Evolutionary conservation across 2,888 invertebrate genomes (phyloP), one percentile per base, ranked within the genome.

Genomic region (Spatulosminthurus flaviceps): DNA sequence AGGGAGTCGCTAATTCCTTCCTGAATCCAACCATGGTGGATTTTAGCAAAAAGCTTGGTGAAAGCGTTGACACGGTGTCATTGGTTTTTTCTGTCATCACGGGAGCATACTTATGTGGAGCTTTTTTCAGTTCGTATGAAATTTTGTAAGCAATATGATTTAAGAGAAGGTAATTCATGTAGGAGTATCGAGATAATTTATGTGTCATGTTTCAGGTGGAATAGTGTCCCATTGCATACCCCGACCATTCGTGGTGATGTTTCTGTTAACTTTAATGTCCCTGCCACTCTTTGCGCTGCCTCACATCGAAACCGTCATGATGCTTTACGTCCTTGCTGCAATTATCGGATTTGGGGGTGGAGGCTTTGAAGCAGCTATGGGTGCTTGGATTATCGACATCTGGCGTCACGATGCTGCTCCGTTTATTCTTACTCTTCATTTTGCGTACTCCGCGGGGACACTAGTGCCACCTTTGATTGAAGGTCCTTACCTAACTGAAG

Each of bases 381-480:
- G 80, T 41, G 82, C 80, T 0, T 82, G 82, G 82, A 74, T 82
- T 2, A 82, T 82, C 60, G 81, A 82, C 70, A 80, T 82, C 21
- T 82, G 82, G 82, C 75, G 80, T 16, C 21, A 34, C 19, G 61
- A 79, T 19, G 69, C 80, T 0, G 80, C 78, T 0, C 82, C 81
- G 0, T 83, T 34, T 24, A 74, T 83, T 22, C 80, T 82, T 60
- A 77, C 74, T 19, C 80, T 81, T 24, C 81, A 83, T 73, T 81
- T 82, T 61, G 66, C 51, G 22, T 82, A 64, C 51, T 77, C 79
- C 16, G 21, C 80, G 0, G 83, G 83, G 1, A 81, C 81, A 0
- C 66, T 80, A 1, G 0, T 83, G 0, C 78, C 79, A 0, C 77
- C 80, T 5, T 19, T 82, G 16, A 28, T 82, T 0, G 67, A 79